Conservation (phyloP, 2,797 vertebrate species). For the Nannoperca obscura region DNA sequence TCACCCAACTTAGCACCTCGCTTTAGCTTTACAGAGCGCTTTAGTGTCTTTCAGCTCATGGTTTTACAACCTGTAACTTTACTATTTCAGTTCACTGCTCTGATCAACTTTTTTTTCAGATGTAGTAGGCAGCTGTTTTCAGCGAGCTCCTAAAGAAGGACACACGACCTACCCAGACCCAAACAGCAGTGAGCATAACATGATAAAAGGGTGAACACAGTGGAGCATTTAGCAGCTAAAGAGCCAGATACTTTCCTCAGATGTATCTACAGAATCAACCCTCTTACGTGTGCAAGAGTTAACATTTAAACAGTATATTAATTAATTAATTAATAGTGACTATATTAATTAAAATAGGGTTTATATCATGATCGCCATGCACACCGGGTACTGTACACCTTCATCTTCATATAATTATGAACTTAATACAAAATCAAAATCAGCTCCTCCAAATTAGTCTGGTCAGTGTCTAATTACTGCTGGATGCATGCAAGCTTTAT, state of each 20-base stretch:
- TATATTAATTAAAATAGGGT: background rate
- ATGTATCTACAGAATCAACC: too few species aligned
- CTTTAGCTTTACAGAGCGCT: too few species aligned
- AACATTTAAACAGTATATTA: background rate
- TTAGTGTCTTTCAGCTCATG: background rate
- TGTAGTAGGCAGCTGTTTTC: slow-evolving; percentile 9
- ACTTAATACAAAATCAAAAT: background rate
- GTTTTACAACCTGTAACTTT: background rate
- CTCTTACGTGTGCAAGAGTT: background rate
- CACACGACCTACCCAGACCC: slow-evolving; percentile 2
- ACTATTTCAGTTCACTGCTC: background rate
- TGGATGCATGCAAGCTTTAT: background rate
- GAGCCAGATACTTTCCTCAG: slow-evolving; percentile 5
- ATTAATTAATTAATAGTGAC: background rate
- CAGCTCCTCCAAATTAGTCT: background rate
- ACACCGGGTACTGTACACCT: background rate
- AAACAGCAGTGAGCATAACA: slow-evolving; percentile 15
- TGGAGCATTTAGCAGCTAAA: slow-evolving; percentile 7
- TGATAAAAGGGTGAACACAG: slow-evolving; percentile 8
- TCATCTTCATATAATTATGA: background rate
- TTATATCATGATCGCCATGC: background rate
- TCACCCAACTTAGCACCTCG: too few species aligned
- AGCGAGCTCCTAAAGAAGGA: slow-evolving; percentile 6
- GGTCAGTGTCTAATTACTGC: background rate
- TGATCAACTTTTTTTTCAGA: slow-evolving; percentile 22